phyloP scores from a whole-genome alignment of 2,888 invertebrate genomes.

The Apodemia mormo region DNA sequence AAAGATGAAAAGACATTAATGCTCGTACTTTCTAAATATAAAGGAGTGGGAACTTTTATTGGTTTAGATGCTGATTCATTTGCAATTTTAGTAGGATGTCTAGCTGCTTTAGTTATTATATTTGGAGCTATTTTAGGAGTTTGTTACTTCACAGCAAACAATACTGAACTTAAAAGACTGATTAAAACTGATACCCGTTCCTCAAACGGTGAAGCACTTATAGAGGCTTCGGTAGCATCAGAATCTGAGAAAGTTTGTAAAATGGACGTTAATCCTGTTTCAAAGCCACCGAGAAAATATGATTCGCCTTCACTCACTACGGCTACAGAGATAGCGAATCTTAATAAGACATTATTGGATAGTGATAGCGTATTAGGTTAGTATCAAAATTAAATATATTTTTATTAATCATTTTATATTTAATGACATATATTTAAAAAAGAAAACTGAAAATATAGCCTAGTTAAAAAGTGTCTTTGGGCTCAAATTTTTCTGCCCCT shows the following conservation, averaged over 20 bases:
- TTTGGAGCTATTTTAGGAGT: constrained; percentile 71
- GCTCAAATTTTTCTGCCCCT: no score
- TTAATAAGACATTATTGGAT: constrained; percentile 89
- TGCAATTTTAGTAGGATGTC: constrained; percentile 75
- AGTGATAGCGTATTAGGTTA: constrained; percentile 88
- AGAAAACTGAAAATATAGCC: no score
- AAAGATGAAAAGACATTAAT: constrained; percentile 88
- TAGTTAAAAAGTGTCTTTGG: no score
- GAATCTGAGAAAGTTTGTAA: constrained; percentile 91
- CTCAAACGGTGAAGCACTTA: constrained; percentile 85
- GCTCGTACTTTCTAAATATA: constrained; percentile 78
- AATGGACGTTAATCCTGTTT: constrained; percentile 90
- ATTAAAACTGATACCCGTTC: constrained; percentile 83
- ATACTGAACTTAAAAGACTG: constrained; percentile 79
- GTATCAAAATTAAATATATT: constrained; percentile 40
- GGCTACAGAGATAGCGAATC: constrained; percentile 90
- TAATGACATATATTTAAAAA: neutral
- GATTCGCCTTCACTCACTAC: constrained; percentile 85
- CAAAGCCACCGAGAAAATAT: constrained; percentile 88
- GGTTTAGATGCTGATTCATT: constrained; percentile 77
- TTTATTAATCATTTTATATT: neutral
- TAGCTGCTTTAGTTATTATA: constrained; percentile 69
- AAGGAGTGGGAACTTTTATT: constrained; percentile 67
- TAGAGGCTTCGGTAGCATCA: constrained; percentile 86
- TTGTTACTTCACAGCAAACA: constrained; percentile 80